These are phyloP conservation scores for Phaethornis superciliosus DNA, from an alignment of 2,113 vertebrate genomes.

Conservation along the genomic window DNA sequence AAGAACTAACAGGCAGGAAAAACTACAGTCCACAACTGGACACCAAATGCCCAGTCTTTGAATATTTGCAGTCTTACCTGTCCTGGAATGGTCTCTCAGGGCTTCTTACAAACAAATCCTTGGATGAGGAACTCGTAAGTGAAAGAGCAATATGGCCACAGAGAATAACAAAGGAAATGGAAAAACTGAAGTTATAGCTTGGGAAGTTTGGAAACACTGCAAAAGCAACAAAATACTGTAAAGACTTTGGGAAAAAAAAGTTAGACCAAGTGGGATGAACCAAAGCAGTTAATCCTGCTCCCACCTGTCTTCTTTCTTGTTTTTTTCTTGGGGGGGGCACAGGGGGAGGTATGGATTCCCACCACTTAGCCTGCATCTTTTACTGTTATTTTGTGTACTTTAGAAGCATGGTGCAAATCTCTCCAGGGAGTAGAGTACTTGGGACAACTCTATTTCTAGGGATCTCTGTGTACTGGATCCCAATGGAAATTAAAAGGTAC, in stretches of 20 bases:
- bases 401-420: background rate
- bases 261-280: background rate
- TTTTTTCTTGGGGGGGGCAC: background rate
- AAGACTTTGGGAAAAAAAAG: background rate
- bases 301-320: background rate
- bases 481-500: background rate
- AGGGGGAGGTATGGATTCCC: background rate
- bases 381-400: background rate
- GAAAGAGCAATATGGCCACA: background rate
- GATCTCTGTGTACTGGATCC: background rate
- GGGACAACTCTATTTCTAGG: background rate
- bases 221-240: background rate
- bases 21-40: background rate
- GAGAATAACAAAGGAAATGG: background rate
- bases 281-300: background rate
- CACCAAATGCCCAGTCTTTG: background rate
- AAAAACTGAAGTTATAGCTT: background rate
- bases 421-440: background rate
- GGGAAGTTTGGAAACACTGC: background rate
- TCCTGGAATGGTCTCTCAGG: background rate
- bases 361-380: background rate
- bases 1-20: background rate
- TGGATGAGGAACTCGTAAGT: background rate
- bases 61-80: background rate
- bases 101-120: background rate